phyloP scores from a whole-genome alignment of 2,888 invertebrate genomes.

The Anorthoa munda region DNA sequence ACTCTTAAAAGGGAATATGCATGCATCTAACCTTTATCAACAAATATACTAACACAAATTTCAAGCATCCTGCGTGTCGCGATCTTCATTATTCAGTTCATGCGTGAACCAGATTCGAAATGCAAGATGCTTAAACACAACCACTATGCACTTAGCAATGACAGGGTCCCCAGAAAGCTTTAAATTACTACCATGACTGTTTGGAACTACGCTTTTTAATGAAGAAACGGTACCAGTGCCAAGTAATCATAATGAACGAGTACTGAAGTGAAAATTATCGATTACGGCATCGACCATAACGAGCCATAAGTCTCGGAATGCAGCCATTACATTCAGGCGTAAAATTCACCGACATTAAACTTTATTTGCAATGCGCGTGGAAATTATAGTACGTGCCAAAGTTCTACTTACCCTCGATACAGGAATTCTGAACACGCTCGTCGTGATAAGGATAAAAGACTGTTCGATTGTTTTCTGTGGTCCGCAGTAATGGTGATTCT shows the following conservation, averaged over 20 bases:
- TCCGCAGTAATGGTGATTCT: slow-evolving; percentile 88
- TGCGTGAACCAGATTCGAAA: too few species aligned
- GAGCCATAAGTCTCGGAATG: slow-evolving; percentile 34
- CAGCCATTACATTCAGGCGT: slow-evolving; percentile 40
- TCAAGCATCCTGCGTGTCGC: neutral
- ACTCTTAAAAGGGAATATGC: too few species aligned
- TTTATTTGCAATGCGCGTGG: slow-evolving; percentile 27
- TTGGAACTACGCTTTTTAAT: slow-evolving; percentile 12
- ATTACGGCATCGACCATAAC: slow-evolving; percentile 35
- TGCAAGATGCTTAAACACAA: too few species aligned
- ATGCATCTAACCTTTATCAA: too few species aligned
- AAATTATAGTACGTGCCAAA: slow-evolving; percentile 25
- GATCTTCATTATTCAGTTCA: too few species aligned
- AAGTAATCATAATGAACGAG: slow-evolving; percentile 26
- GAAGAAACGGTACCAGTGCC: slow-evolving; percentile 17
- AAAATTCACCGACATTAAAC: slow-evolving; percentile 50
- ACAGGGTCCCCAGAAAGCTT: neutral
- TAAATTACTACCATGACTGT: slow-evolving; percentile 14
- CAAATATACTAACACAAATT: neutral
- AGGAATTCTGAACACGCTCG: slow-evolving; percentile 91
- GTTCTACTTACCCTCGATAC: slow-evolving; percentile 90
- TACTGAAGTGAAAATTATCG: slow-evolving; percentile 47
- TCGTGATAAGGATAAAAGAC: slow-evolving; percentile 91
- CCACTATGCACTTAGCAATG: neutral
- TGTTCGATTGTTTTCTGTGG: slow-evolving; percentile 79